Conservation (phyloP, 2,113 vertebrate species). For the Panthera leo region DNA sequence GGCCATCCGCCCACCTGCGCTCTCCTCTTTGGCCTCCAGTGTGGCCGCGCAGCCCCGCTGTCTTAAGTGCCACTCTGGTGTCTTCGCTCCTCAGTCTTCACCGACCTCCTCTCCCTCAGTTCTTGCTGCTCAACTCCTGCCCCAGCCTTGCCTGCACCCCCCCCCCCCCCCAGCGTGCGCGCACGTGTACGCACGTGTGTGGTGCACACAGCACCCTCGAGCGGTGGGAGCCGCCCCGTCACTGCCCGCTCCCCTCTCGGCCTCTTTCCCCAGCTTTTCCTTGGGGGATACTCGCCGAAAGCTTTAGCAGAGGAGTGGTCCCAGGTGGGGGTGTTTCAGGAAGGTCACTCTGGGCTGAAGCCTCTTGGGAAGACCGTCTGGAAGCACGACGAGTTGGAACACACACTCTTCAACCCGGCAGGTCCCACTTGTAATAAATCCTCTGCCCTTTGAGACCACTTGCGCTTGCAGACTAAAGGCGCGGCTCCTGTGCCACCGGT, state of each 20-base stretch:
- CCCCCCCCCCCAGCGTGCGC: neutral
- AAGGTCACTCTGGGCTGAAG: neutral
- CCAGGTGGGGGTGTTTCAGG: neutral
- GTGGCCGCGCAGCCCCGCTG: neutral
- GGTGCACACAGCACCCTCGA: neutral
- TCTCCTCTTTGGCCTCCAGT: neutral
- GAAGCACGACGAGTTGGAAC: neutral
- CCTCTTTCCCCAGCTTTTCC: neutral
- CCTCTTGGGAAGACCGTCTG: neutral
- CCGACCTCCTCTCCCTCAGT: neutral
- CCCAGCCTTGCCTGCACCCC: rapidly evolving
- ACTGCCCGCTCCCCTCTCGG: rapidly evolving
- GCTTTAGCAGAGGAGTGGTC: neutral
- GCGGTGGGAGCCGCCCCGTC: neutral
- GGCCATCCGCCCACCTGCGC: neutral
- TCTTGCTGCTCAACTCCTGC: neutral
- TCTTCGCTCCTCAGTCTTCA: neutral
- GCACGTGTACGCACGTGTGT: neutral
- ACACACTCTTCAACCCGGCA: neutral
- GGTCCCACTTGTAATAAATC: rapidly evolving
- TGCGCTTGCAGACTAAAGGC: neutral
- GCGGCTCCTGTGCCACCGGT: neutral
- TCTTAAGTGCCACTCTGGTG: neutral
- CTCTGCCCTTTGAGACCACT: rapidly evolving
- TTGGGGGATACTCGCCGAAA: neutral